Evolutionary conservation across 2,888 invertebrate species (phyloP).

Genomic region (Choristoneura rosaceana): DNA sequence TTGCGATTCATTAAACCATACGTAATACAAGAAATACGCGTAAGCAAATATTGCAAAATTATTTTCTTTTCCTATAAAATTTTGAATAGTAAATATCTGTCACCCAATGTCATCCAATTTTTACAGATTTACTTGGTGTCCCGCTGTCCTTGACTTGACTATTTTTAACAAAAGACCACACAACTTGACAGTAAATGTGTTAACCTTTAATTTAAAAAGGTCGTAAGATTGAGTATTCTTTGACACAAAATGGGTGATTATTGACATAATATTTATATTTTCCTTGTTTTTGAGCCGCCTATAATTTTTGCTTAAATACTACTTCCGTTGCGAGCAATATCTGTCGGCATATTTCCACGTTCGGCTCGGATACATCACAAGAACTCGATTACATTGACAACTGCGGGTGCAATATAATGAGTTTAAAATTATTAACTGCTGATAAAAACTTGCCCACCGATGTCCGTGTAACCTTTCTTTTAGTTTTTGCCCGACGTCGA

Average conservation of each 20-base stretch:
- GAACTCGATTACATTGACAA: conserved; percentile 84
- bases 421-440: conserved; percentile 82
- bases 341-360: conserved; percentile 84
- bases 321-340: conserved; percentile 83
- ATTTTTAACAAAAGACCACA: conserved; percentile 34
- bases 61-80: background rate
- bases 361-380: conserved; percentile 80
- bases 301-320: conserved; percentile 80
- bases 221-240: conserved; percentile 62
- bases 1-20: background rate
- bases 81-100: background rate
- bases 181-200: conserved; percentile 42
- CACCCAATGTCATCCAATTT: background rate
- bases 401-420: conserved; percentile 80
- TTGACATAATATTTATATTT: conserved; percentile 54
- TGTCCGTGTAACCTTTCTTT: conserved; percentile 76
- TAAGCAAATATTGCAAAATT: background rate
- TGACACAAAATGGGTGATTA: conserved; percentile 52
- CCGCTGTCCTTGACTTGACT: conserved; percentile 20
- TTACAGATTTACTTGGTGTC: background rate
- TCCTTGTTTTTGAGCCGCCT: conserved; percentile 78
- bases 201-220: conserved; percentile 48
- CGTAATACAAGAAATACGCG: background rate
- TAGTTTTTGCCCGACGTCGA: conserved; percentile 68
- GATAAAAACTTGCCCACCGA: conserved; percentile 77